Base-by-base conservation (phyloP, 1,140 invertebrate genomes). In the Rhyzopertha dominica region DNA sequence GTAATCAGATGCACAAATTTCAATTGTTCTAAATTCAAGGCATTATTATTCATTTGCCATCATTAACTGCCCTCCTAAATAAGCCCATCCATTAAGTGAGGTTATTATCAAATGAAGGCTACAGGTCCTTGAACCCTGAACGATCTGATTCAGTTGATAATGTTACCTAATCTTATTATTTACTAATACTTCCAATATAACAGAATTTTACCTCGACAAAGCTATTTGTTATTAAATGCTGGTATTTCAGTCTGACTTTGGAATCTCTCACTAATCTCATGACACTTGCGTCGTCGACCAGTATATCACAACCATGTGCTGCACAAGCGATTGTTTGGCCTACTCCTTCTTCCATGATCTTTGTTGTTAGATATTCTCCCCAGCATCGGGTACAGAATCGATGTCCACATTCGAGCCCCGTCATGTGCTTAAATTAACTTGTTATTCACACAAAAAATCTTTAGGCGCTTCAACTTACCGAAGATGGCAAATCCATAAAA, bases 191-290 rank as follows among this genome's bases (percentile, higher is more conserved):
- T n/a, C n/a, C n/a, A n/a, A n/a, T n/a, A n/a, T n/a, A n/a, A n/a
- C n/a, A 45, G 40, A 35, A 44, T 41, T 40, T 47, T 50, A 59
- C 57, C 44, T 62, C 57, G 38, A 99, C 95, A 78, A 98, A 99
- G 75, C 91, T 97, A 73, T 98, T 98, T 28, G 95, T 95, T 52
- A 98, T 96, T 51, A 98, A 79, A 73, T 97, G 93, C 65, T 97
- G 94, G 73, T 98, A 98, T 72, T 95, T 96, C 53, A 94, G 77
- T 74, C 88, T 90, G 47, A 98, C 94, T 76, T 88, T 88, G 28
- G 87, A 78, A 71, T 96, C 93, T 62, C 80, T 83, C 32, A 97
- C 84, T 58, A 97, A 77, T 65, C 85, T 83, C 87, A 95, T 95
- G 20, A 98, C 94, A 34, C 87, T 95, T 31, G 87, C 88, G 79